A percentile compares a stretch with the other conserved stretches of the same genome.
Evolutionary conservation across 2,797 vertebrate species (phyloP).

Genomic region (Leuciscus waleckii): DNA sequence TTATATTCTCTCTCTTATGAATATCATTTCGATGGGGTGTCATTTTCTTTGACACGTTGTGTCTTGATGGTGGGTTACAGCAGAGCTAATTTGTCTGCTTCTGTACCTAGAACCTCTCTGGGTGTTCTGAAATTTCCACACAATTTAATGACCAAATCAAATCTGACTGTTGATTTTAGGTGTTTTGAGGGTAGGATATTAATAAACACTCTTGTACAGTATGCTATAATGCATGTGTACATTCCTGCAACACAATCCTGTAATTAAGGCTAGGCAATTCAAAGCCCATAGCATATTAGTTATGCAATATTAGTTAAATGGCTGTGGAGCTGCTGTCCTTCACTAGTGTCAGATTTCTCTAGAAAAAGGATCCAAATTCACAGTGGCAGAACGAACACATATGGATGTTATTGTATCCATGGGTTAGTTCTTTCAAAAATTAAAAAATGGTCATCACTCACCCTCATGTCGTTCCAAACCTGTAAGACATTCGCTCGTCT

Average conservation of each 20-base stretch:
- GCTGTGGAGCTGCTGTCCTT: conserved; percentile 20
- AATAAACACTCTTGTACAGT: conserved; percentile 12
- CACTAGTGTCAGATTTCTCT: conserved; percentile 41
- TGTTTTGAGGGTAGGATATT: conserved; percentile 1
- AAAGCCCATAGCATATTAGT: conserved; percentile 20
- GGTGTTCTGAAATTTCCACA: conserved; percentile 26
- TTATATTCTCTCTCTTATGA: not conserved
- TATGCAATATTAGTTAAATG: conserved; percentile 58
- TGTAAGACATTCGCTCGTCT: too few species aligned
- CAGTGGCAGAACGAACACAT: conserved; percentile 8
- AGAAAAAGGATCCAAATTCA: conserved; percentile 31
- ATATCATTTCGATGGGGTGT: conserved; percentile 28
- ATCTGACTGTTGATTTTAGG: conserved; percentile 1
- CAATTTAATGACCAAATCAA: conserved; percentile 16
- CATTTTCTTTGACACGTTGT: conserved; percentile 26
- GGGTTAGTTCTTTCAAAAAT: not conserved
- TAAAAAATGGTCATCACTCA: too few species aligned
- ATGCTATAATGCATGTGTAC: not conserved
- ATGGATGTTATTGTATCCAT: not conserved
- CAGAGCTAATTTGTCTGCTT: conserved; percentile 18
- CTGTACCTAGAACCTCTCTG: not conserved
- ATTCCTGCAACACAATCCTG: conserved; percentile 25
- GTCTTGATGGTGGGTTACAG: conserved; percentile 28
- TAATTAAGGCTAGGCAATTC: conserved; percentile 61
- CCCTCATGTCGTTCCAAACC: too few species aligned